A percentile compares a stretch with the other conserved stretches of the same genome.
These are phyloP conservation scores for Pelecanoides urinatrix DNA, from an alignment of 2,113 vertebrate species.

Conservation along the genomic window DNA sequence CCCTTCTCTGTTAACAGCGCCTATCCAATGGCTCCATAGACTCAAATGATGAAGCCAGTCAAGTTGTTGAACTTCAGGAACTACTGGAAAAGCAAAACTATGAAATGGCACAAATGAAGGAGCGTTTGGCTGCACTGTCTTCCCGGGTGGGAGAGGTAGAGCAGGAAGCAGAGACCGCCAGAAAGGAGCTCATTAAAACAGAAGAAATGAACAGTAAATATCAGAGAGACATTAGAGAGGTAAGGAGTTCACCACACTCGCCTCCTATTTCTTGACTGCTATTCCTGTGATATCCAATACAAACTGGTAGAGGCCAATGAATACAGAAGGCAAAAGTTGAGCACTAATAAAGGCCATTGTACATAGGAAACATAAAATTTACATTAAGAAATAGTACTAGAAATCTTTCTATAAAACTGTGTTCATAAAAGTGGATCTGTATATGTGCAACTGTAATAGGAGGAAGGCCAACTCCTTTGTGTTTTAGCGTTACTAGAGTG, in stretches of 20 bases:
- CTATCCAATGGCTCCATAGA: constrained; percentile 96
- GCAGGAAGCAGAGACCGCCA: constrained; percentile 94
- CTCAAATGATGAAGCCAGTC: constrained; percentile 89
- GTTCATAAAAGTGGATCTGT: neutral
- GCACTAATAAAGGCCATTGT: neutral
- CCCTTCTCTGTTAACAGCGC: constrained; percentile 74
- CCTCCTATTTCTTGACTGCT: neutral
- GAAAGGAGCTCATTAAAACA: constrained; percentile 97
- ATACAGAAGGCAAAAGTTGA: neutral
- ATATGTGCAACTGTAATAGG: neutral
- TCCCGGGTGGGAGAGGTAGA: constrained; percentile 95
- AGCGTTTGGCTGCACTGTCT: constrained; percentile 92
- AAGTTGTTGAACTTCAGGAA: constrained; percentile 96
- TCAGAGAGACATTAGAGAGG: constrained; percentile 98
- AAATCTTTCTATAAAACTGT: neutral
- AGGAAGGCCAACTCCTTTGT: neutral
- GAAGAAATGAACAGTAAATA: constrained; percentile 98
- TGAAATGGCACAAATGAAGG: constrained; percentile 99
- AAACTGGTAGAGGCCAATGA: neutral
- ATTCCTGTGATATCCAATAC: neutral
- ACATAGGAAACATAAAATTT: neutral
- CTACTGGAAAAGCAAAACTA: constrained; percentile 98
- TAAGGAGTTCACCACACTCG: constrained; percentile 41
- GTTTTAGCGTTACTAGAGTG: neutral
- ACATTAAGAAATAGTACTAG: neutral